phyloP scores from a whole-genome alignment of 2,113 vertebrate genomes.

The Miniopterus natalensis region DNA sequence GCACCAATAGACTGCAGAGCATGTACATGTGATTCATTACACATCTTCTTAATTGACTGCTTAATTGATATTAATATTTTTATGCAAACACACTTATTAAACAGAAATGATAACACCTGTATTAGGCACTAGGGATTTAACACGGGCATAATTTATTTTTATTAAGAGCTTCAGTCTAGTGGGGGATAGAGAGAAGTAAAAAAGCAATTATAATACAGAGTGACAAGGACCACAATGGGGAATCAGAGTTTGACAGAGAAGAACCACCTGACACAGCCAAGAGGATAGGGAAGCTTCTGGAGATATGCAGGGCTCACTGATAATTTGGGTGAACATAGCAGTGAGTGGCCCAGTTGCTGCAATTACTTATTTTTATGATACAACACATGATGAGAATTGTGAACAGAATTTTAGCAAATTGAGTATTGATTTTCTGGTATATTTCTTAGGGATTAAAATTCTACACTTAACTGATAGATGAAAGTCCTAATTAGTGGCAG shows the following conservation, averaged over 20 bases:
- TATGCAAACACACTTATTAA: slow-evolving; percentile 60
- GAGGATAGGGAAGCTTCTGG: neutral
- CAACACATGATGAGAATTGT: slow-evolving; percentile 37
- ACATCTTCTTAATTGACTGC: slow-evolving; percentile 40
- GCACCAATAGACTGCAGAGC: neutral
- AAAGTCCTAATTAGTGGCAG: slow-evolving; percentile 40
- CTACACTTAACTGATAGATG: slow-evolving; percentile 29
- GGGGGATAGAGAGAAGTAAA: neutral
- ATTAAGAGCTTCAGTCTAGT: neutral
- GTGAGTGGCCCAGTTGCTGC: neutral
- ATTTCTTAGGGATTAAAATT: slow-evolving; percentile 30
- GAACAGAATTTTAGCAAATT: slow-evolving; percentile 61
- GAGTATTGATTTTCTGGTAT: slow-evolving; percentile 60
- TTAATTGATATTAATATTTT: slow-evolving; percentile 51
- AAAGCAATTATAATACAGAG: slow-evolving; percentile 47
- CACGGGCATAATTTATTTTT: neutral
- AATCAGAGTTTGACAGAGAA: neutral
- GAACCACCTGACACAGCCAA: neutral
- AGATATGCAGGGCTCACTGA: neutral
- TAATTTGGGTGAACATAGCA: neutral
- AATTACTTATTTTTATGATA: slow-evolving; percentile 47
- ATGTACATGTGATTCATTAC: neutral
- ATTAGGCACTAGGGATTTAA: slow-evolving; percentile 8
- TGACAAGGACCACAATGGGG: neutral
- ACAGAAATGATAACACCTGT: neutral